Percentiles rank a stretch among this genome's conserved stretches.
These are phyloP conservation scores for Acropora yongei DNA, from an alignment of 64 coral and sea anemone genomes.

Conservation along the genomic window DNA sequence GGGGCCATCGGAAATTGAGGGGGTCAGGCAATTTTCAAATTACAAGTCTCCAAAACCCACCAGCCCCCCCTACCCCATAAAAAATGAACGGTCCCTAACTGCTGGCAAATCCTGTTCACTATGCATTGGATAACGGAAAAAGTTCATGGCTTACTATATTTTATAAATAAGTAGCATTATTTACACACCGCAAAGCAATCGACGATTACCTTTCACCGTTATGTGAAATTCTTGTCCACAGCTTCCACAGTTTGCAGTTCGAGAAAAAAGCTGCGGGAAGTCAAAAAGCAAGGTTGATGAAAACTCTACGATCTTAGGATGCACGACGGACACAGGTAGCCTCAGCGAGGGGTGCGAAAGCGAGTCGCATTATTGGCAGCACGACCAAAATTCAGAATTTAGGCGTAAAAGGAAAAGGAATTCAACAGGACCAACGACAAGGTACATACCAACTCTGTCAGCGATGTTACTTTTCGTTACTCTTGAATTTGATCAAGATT, in stretches of 20 bases:
- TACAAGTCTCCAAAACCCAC: no score
- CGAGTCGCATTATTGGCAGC: constrained; percentile 16
- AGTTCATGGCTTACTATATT: no score
- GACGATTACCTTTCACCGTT: no score
- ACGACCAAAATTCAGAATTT: neutral
- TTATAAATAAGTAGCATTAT: no score
- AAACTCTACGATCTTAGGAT: neutral
- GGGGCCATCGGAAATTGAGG: no score
- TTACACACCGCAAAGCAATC: no score
- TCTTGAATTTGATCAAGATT: no score
- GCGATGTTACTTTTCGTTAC: neutral
- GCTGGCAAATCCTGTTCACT: no score
- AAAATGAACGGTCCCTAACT: no score
- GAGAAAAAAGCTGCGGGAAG: constrained; percentile 32
- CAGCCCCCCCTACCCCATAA: no score
- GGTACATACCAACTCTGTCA: neutral
- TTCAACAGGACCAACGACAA: neutral
- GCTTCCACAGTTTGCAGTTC: constrained; percentile 22
- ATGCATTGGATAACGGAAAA: no score
- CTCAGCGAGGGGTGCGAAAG: neutral
- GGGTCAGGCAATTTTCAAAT: no score
- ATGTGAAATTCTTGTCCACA: neutral
- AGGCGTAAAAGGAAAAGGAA: constrained; percentile 21
- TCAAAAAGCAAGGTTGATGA: constrained; percentile 1
- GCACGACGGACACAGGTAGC: constrained; percentile 10